Evolutionary conservation across 92 coral and sea anemone genomes (phyloP).

Genomic region (Nematostella vectensis): DNA sequence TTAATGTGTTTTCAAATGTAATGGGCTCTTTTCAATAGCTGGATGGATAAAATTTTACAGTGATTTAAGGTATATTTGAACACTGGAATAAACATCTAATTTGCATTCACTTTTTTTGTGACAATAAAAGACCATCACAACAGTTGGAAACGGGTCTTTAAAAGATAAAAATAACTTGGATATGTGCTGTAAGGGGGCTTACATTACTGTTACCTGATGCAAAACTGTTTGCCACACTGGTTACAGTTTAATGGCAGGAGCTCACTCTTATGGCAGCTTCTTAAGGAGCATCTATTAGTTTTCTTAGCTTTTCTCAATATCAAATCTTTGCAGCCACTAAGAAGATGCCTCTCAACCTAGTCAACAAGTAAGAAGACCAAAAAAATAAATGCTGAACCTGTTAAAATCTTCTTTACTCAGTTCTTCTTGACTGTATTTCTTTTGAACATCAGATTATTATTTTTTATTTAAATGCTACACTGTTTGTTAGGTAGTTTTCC

Average conservation of each 20-base stretch:
- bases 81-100: too few species aligned
- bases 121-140: too few species aligned
- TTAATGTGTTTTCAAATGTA: too few species aligned
- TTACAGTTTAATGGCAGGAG: slow-evolving; percentile 77
- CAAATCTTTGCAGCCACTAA: slow-evolving; percentile 91
- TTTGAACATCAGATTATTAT: too few species aligned
- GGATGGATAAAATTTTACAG: too few species aligned
- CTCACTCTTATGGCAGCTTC: slow-evolving; percentile 76
- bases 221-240: slow-evolving; percentile 69
- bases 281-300: slow-evolving; percentile 73
- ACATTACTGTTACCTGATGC: slow-evolving; percentile 87
- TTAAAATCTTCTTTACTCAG: neutral
- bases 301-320: slow-evolving; percentile 75
- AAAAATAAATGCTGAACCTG: neutral
- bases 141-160: too few species aligned
- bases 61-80: too few species aligned
- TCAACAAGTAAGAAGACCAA: neutral
- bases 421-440: neutral
- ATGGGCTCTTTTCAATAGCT: too few species aligned
- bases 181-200: too few species aligned
- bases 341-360: slow-evolving; percentile 75
- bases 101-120: too few species aligned
- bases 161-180: neutral
- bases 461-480: too few species aligned
- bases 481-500: too few species aligned